Evolutionary conservation across 2,888 invertebrate genomes (phyloP), one percentile per base, ranked within the genome.

Genomic region (Ceramica pisi): DNA sequence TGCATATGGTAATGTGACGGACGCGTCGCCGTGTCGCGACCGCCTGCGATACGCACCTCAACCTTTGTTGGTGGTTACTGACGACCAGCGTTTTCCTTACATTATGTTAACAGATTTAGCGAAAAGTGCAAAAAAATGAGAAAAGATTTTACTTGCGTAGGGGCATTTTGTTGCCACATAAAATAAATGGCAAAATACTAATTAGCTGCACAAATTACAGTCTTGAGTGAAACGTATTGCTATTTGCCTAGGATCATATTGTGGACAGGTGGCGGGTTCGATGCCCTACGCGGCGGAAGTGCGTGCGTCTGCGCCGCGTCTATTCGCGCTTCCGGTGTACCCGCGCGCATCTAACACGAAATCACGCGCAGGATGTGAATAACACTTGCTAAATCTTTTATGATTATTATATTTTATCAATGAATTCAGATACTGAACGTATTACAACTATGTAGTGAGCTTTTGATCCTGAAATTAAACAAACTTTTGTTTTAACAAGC

Each of bases 261-360:
- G 80, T 74, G 86, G 89, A 90, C 94, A 94, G 93, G 94, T 94
- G 94, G 88, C 87, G 90, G 89, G 94, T 92, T 94, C 94, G 94
- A 89, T 89, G 95, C 81, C 95, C 95, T 91, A 85, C 86, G 87
- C 88, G 90, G 85, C 94, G 95, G 95, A 95, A 94, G 91, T 93
- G 93, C 95, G 94, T 95, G 93, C 92, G 95, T 96, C 95, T 95
- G 92, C 91, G 92, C 89, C 91, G 90, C 92, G 95, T 95, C 95
- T 95, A 94, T 95, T 93, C 93, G 94, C 95, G 91, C 92, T 94
- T 95, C 95, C 95, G 94, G 89, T 89, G 90, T 86, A 90, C 89
- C 85, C 87, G 84, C 87, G 90, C 90, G 90, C 92, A 89, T 90
- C 89, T 90, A 88, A 86, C 89, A 87, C 84, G 84, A 90, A 91